Base-by-base conservation (phyloP, 1,140 invertebrate genomes). In the Gonioctena quinquepunctata region DNA sequence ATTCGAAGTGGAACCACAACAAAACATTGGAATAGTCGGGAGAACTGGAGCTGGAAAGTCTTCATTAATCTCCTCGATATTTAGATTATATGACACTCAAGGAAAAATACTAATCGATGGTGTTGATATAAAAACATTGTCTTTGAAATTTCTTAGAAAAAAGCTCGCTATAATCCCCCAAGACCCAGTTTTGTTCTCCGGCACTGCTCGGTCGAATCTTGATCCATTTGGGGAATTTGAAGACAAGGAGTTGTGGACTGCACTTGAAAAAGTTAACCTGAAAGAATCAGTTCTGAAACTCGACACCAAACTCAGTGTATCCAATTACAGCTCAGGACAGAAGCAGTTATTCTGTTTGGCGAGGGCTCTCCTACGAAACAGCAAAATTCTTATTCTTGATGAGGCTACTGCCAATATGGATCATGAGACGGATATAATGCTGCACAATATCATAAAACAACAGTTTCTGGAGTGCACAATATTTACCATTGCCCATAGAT, bases 111-210 rank as follows among this genome's bases (percentile, higher is more conserved):
- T 84, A 11, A 87, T 92, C 52, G 90, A 92, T 70, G 85, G 83
- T 6, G 77, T 91, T 1, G 84, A 90, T 57, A 88, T 87, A 0
- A 83, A 82, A 7, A 83, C 84, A 19, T 81, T 94, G 28, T 89
- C 90, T 0, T 83, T 95, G 6, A 88, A 92, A 71, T 89, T 91
- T 74, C 79, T 96, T 1, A 85, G 94, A 11, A 87, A 87, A n/a
- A 88, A 90, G 67, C 89, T 96, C 21, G 91, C 93, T 18, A 94
- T 94, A 22, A 94, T 95, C 71, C 93, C 94, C 1, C 93, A 96
- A 83, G 93, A 93, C 74, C 94, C 95, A 0, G 90, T 96, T 13
- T 81, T 96, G 0, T 97, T 90, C 73, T 83, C 82, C 19, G 88
- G 88, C 64, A 59, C 90, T 56, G 80, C 96, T 70, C 86, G 88